Percentiles rank a stretch among this genome's conserved stretches.
Conservation (phyloP, 2,888 invertebrate genomes). For the Lasioglossum marginatum region DNA sequence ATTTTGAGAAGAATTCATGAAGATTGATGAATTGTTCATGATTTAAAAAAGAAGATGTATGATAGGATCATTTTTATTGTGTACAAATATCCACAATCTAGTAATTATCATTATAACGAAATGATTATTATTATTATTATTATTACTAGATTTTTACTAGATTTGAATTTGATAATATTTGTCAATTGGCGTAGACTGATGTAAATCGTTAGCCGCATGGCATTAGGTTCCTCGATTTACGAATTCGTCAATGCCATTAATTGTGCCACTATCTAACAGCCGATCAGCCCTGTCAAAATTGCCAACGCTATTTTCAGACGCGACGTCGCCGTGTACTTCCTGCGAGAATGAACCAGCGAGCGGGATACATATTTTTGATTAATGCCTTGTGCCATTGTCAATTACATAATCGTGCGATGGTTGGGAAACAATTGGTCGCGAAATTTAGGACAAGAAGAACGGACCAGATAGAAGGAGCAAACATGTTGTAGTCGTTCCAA, state of each 20-base stretch:
- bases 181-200: constrained; percentile 18
- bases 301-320: background rate
- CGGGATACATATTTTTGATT: constrained; percentile 27
- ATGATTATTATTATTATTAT: no score
- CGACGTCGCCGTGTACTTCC: constrained; percentile 6
- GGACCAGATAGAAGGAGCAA: background rate
- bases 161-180: background rate
- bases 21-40: no score
- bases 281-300: constrained; percentile 35
- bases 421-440: background rate
- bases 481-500: background rate
- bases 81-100: no score
- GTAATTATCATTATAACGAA: no score
- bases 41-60: no score
- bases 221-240: constrained; percentile 25
- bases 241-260: constrained; percentile 19
- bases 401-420: constrained; percentile 15
- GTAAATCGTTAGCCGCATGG: constrained; percentile 37
- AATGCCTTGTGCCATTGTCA: constrained; percentile 17
- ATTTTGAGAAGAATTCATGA: no score
- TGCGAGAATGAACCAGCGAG: background rate
- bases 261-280: constrained; percentile 28
- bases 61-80: no score
- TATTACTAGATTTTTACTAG: background rate
- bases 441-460: background rate